phyloP scores from a whole-genome alignment of 2,888 invertebrate genomes.

The Agrotis clavis region DNA sequence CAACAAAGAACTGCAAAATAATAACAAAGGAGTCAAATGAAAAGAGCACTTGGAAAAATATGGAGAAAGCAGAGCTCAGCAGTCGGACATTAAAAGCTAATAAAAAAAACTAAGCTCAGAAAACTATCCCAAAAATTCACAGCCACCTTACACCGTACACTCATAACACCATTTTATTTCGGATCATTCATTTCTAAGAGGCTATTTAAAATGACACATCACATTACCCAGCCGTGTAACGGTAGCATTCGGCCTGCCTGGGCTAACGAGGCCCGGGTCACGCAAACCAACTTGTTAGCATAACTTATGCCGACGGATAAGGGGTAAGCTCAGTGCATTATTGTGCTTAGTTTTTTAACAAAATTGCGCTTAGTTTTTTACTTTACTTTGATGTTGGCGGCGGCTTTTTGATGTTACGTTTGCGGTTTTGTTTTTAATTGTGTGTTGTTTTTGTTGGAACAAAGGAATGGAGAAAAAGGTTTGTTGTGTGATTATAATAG shows the following conservation, averaged over 20 bases:
- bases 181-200: slow-evolving; percentile 70
- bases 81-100: not conserved
- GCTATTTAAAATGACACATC: slow-evolving; percentile 74
- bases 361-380: slow-evolving; percentile 74
- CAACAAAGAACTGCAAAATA: not conserved
- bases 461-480: slow-evolving; percentile 10
- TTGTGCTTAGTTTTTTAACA: slow-evolving; percentile 78
- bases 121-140: slow-evolving; percentile 17
- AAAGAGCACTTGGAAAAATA: no score
- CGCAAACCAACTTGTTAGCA: slow-evolving; percentile 83
- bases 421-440: slow-evolving; percentile 44
- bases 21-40: not conserved
- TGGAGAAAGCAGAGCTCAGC: no score
- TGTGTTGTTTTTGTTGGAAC: slow-evolving; percentile 26
- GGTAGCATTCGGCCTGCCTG: slow-evolving; percentile 54
- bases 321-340: slow-evolving; percentile 80
- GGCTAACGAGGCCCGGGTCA: slow-evolving; percentile 69
- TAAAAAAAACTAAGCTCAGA: slow-evolving; percentile 32
- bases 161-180: slow-evolving; percentile 62
- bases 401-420: slow-evolving; percentile 57
- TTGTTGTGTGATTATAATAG: not conserved
- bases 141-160: slow-evolving; percentile 41
- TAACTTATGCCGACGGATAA: slow-evolving; percentile 83
- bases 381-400: slow-evolving; percentile 57
- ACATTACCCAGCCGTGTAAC: slow-evolving; percentile 61